These are phyloP conservation scores for Diacarnus erythraeanus DNA, from an alignment of 37 sponge, comb jelly and placozoan genomes.

Conservation along the genomic window DNA sequence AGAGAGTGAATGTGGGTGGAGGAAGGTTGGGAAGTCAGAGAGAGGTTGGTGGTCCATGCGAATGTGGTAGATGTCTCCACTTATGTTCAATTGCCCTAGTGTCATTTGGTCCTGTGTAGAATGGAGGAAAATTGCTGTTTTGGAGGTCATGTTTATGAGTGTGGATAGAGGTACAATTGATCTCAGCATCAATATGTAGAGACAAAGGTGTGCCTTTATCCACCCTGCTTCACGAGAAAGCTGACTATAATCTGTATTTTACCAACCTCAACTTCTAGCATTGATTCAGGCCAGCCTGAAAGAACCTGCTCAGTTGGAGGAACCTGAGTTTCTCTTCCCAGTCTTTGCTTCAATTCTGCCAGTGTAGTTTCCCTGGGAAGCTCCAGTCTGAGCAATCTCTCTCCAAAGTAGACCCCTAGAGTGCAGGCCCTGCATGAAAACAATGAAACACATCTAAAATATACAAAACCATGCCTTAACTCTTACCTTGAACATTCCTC, in stretches of 20 bases:
- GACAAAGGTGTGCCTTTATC: neutral
- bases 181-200: too few relatives aligned
- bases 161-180: neutral
- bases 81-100: neutral
- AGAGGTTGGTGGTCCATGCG: neutral
- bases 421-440: neutral
- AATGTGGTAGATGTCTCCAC: neutral
- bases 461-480: neutral
- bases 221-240: neutral
- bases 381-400: neutral
- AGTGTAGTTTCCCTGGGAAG: neutral
- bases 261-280: constrained; percentile 2
- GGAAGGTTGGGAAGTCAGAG: constrained; percentile 7
- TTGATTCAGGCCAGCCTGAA: constrained; percentile 23
- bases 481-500: neutral
- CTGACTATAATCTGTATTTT: neutral
- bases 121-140: neutral
- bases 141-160: too few relatives aligned
- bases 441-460: constrained; percentile 13
- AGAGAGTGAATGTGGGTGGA: constrained; percentile 1
- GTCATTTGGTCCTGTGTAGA: neutral
- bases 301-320: constrained; percentile 18
- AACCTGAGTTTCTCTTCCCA: constrained; percentile 13
- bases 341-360: constrained; percentile 13
- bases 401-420: constrained; percentile 2